Percentiles rank a stretch among this genome's conserved stretches.
Evolutionary conservation across 2,888 invertebrate species (phyloP).

Genomic region (Spicauda simplicius): DNA sequence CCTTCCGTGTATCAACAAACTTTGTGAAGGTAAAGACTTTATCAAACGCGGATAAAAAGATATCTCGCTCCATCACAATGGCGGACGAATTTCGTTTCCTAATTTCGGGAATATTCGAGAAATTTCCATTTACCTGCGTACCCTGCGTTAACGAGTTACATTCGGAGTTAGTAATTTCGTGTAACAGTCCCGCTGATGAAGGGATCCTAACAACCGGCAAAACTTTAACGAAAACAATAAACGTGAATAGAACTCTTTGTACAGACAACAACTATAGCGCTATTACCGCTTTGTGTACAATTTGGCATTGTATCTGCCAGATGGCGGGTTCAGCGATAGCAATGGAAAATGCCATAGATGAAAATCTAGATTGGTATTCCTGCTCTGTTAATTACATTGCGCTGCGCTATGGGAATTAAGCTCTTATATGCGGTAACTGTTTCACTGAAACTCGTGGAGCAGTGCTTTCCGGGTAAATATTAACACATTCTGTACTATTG

Average conservation of each 20-base stretch:
- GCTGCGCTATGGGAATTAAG: constrained; percentile 28
- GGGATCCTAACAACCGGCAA: constrained; percentile 26
- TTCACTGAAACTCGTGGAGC: constrained; percentile 13
- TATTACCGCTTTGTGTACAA: constrained; percentile 33
- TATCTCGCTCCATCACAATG: constrained; percentile 22
- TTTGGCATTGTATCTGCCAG: constrained; percentile 33
- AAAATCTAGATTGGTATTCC: constrained; percentile 36
- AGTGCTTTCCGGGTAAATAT: constrained; percentile 11
- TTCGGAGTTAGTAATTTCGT: constrained; percentile 38
- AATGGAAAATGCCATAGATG: constrained; percentile 35
- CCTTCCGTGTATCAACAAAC: constrained; percentile 14
- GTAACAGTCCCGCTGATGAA: constrained; percentile 36
- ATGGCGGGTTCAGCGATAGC: constrained; percentile 30
- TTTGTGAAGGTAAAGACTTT: constrained; percentile 13
- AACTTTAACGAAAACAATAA: constrained; percentile 37
- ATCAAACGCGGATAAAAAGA: constrained; percentile 12
- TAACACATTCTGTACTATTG: neutral
- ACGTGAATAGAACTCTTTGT: constrained; percentile 34
- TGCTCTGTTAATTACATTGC: constrained; percentile 32
- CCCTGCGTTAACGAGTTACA: constrained; percentile 38
- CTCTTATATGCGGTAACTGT: constrained; percentile 32
- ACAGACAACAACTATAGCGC: constrained; percentile 29
- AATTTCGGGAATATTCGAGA: constrained; percentile 37
- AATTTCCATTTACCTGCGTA: constrained; percentile 40
- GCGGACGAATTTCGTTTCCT: constrained; percentile 21